Evolutionary conservation across 2,113 vertebrate species (phyloP).

Genomic region (Dicerorhinus sumatrensis): DNA sequence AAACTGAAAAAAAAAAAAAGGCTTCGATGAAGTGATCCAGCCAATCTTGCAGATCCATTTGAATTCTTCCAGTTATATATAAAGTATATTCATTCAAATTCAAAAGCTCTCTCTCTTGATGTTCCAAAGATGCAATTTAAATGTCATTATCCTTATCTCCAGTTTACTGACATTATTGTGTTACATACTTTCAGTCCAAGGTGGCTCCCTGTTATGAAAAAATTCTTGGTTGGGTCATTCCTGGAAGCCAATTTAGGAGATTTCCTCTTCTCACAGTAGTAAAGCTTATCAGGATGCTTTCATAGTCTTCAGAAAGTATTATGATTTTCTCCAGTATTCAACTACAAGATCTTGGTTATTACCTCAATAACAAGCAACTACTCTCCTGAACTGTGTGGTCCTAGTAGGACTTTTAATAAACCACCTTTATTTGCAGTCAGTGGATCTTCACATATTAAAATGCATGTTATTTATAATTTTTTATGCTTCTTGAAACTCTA

Average conservation of each 20-base stretch:
- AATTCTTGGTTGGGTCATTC: conserved; percentile 5
- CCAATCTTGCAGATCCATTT: conserved; percentile 3
- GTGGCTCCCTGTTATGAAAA: background rate
- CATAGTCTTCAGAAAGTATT: conserved; percentile 3
- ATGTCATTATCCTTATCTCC: conserved; percentile 32
- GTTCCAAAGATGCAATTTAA: conserved; percentile 51
- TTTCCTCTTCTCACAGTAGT: background rate
- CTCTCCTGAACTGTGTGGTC: background rate
- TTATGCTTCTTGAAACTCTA: conserved; percentile 32
- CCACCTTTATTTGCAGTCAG: background rate
- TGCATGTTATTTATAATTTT: background rate
- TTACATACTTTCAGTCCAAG: background rate
- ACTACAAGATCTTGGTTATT: conserved; percentile 46
- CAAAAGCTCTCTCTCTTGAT: background rate
- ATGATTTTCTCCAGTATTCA: conserved; percentile 12
- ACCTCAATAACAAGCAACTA: conserved; percentile 25
- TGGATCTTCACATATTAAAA: conserved; percentile 12
- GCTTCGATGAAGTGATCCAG: background rate
- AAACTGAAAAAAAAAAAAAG: background rate
- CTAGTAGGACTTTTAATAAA: background rate
- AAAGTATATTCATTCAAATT: background rate
- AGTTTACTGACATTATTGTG: conserved; percentile 13
- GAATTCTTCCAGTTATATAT: background rate
- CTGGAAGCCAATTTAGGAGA: background rate
- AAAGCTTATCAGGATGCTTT: conserved; percentile 22